A percentile compares a stretch with the other conserved stretches of the same genome.
Evolutionary conservation across 2,113 vertebrate species (phyloP).

Genomic region (Vulpes vulpes): DNA sequence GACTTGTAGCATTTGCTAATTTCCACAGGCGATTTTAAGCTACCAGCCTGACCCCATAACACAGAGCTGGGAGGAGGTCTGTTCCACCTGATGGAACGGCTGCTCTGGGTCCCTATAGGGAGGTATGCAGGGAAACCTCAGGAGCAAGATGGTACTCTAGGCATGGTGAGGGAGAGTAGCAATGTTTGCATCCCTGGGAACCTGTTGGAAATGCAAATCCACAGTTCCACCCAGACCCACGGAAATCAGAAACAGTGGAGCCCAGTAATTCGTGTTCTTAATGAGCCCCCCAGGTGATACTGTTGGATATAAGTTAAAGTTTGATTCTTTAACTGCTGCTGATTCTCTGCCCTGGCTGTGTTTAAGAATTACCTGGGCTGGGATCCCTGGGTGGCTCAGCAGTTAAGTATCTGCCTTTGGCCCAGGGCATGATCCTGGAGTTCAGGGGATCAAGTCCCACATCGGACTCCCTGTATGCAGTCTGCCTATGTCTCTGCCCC

Average conservation of each 20-base stretch:
- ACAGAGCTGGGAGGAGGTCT: background rate
- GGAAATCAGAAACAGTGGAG: background rate
- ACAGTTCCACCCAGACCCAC: background rate
- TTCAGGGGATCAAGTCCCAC: too few relatives aligned
- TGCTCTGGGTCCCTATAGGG: background rate
- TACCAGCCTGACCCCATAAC: too few relatives aligned
- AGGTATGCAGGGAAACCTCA: background rate
- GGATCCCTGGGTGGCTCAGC: too few relatives aligned
- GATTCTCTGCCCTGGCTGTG: background rate
- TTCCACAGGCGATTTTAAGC: background rate
- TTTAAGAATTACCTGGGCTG: background rate
- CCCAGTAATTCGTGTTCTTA: background rate
- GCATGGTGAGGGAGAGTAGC: background rate
- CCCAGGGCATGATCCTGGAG: too few relatives aligned
- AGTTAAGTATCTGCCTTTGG: too few relatives aligned
- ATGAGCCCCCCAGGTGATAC: background rate
- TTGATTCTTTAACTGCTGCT: too few relatives aligned
- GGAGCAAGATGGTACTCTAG: background rate
- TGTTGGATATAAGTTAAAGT: background rate
- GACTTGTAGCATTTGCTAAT: background rate
- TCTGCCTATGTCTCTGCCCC: too few relatives aligned
- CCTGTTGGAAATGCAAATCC: background rate
- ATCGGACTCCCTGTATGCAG: too few relatives aligned
- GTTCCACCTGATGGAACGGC: rapidly evolving
- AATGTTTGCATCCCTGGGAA: background rate